phyloP scores from a whole-genome alignment of 2,888 invertebrate genomes.

The Apantesis nais region DNA sequence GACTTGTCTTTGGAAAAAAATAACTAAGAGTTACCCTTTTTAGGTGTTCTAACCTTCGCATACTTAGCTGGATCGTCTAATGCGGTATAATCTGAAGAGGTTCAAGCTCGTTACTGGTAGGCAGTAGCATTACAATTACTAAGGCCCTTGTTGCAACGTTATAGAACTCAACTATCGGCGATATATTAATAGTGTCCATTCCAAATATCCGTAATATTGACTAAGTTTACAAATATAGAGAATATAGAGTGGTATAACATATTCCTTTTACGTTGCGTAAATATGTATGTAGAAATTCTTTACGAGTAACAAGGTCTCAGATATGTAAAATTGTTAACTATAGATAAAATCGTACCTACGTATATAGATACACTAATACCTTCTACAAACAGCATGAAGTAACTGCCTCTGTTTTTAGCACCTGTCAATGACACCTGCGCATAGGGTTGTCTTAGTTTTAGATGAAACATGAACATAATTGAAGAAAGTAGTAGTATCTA shows the following conservation, averaged over 20 bases:
- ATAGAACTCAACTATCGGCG: not conserved
- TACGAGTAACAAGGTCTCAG: not conserved
- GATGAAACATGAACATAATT: not conserved
- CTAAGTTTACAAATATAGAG: not conserved
- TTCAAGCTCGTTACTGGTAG: too few relatives aligned
- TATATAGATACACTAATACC: not conserved
- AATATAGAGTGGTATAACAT: too few relatives aligned
- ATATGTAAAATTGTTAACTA: not conserved
- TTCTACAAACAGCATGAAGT: conserved; percentile 3
- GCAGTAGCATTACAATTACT: too few relatives aligned
- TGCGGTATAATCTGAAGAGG: not conserved
- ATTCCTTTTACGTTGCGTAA: not conserved
- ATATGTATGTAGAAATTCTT: not conserved
- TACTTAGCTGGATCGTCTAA: not conserved
- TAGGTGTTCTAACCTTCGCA: not conserved
- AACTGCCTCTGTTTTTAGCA: conserved; percentile 1
- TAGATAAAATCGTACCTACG: not conserved
- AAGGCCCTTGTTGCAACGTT: not conserved
- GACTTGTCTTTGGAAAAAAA: too few relatives aligned
- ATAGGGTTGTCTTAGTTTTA: not conserved
- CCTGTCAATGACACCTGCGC: conserved; percentile 4
- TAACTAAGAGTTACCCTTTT: too few relatives aligned
- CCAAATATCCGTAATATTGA: too few relatives aligned
- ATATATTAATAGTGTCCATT: not conserved
- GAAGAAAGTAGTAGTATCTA: too few relatives aligned